These are phyloP conservation scores for Leptinotarsa defecta DNA, from an alignment of 1,140 invertebrate species.

Conservation along the genomic window DNA sequence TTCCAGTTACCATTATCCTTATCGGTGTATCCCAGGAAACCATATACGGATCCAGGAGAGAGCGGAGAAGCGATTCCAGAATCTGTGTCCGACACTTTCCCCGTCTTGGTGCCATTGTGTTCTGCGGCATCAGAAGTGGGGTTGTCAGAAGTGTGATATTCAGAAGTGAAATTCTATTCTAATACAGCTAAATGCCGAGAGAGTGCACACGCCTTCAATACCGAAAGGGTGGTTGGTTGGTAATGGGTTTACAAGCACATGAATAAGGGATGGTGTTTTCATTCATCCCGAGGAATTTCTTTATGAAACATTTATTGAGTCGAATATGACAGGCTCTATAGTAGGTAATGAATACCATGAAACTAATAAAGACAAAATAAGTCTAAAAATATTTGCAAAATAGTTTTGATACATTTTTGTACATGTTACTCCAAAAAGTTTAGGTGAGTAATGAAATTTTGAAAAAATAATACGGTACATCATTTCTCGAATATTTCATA, in stretches of 20 bases:
- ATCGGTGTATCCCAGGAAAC: conserved; percentile 43
- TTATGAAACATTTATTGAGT: too few species aligned
- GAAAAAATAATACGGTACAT: too few species aligned
- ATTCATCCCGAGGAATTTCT: too few species aligned
- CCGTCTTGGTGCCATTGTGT: conserved; percentile 32
- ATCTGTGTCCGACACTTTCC: conserved; percentile 60
- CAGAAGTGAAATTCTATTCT: not conserved
- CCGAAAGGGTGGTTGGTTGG: too few species aligned
- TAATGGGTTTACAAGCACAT: not conserved
- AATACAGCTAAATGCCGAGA: not conserved
- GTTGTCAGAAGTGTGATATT: conserved; percentile 6
- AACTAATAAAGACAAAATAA: too few species aligned
- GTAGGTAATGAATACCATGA: too few species aligned
- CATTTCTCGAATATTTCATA: too few species aligned
- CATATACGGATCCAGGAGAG: conserved; percentile 56
- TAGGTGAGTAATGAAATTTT: too few species aligned
- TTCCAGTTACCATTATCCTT: conserved; percentile 30
- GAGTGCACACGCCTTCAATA: not conserved
- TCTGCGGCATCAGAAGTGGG: conserved; percentile 26
- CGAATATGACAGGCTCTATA: too few species aligned
- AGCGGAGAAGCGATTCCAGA: conserved; percentile 64
- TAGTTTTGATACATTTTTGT: too few species aligned
- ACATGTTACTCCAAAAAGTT: too few species aligned
- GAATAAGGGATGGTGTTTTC: not conserved
- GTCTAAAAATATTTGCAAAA: too few species aligned